Conservation (phyloP, 2,113 vertebrate species). For the Leucopsar rothschildi region DNA sequence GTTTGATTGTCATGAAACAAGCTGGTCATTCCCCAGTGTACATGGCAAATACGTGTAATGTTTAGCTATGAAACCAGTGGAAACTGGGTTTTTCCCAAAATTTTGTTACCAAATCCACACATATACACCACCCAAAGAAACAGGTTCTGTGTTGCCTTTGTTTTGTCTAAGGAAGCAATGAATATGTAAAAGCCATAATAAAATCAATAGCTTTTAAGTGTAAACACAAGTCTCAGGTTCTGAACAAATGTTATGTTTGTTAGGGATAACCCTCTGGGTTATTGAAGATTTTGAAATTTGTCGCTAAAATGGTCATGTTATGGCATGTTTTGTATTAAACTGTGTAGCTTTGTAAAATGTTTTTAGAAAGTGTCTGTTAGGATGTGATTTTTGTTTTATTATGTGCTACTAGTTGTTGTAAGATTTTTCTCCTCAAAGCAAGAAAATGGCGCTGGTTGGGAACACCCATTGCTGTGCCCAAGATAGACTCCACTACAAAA, state of each 20-base stretch:
- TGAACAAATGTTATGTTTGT: not conserved
- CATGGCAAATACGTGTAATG: not conserved
- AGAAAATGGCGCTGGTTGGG: not conserved
- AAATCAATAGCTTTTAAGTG: not conserved
- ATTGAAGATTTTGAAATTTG: not conserved
- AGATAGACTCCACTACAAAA: not conserved
- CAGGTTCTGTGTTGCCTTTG: not conserved
- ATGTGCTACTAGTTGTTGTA: not conserved
- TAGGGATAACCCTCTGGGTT: not conserved
- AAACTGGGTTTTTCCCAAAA: not conserved
- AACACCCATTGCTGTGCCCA: not conserved
- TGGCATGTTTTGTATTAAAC: not conserved
- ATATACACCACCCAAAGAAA: not conserved
- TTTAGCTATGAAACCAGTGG: not conserved
- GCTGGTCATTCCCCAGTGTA: not conserved
- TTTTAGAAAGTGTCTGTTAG: not conserved
- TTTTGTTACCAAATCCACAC: not conserved
- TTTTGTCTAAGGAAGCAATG: not conserved
- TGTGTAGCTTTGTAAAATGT: not conserved
- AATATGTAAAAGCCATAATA: not conserved
- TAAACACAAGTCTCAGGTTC: not conserved
- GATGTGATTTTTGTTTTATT: not conserved
- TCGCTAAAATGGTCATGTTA: not conserved
- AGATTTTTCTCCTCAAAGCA: constrained; percentile 29
- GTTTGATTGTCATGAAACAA: not conserved